Evolutionary conservation across 2,888 invertebrate species (phyloP).

Genomic region (Trachelus troglodyta): DNA sequence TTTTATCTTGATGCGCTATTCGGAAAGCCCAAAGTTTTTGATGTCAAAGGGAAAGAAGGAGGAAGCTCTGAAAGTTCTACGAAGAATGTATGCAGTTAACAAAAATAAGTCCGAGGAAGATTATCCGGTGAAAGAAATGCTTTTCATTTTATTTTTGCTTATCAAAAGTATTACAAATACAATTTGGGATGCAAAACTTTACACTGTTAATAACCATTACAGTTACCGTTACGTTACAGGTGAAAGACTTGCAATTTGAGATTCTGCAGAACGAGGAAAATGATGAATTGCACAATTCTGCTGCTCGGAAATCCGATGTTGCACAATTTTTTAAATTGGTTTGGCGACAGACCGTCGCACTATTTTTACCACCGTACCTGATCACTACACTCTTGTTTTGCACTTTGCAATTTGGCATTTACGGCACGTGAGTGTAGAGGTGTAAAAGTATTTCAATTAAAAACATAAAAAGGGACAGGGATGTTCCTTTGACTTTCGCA

Average conservation of each 20-base stretch:
- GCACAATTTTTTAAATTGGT: slow-evolving; percentile 10
- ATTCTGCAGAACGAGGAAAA: neutral
- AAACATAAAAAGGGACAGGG: too few species aligned
- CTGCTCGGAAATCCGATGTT: too few species aligned
- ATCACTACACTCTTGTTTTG: slow-evolving; percentile 24
- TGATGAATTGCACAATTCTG: too few species aligned
- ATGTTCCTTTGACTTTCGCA: too few species aligned
- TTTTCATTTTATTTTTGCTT: neutral
- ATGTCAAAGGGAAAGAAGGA: slow-evolving; percentile 51
- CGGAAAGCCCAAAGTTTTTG: slow-evolving; percentile 65
- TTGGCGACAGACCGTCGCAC: slow-evolving; percentile 30
- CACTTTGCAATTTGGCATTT: slow-evolving; percentile 29
- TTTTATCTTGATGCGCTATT: slow-evolving; percentile 50
- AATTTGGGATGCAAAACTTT: too few species aligned
- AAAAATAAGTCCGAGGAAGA: slow-evolving; percentile 17
- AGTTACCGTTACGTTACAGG: slow-evolving; percentile 5
- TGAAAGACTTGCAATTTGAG: slow-evolving; percentile 13
- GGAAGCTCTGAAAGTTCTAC: slow-evolving; percentile 47
- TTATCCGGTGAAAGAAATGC: slow-evolving; percentile 23
- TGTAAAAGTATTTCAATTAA: too few species aligned
- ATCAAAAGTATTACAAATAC: neutral
- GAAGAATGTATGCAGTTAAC: slow-evolving; percentile 33
- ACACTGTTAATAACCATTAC: too few species aligned
- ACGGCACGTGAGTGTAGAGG: slow-evolving; percentile 20
- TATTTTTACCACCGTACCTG: slow-evolving; percentile 26